A percentile compares a stretch with the other conserved stretches of the same genome.
Conservation (phyloP, 2,797 vertebrate genomes). For the Tapera naevia region DNA sequence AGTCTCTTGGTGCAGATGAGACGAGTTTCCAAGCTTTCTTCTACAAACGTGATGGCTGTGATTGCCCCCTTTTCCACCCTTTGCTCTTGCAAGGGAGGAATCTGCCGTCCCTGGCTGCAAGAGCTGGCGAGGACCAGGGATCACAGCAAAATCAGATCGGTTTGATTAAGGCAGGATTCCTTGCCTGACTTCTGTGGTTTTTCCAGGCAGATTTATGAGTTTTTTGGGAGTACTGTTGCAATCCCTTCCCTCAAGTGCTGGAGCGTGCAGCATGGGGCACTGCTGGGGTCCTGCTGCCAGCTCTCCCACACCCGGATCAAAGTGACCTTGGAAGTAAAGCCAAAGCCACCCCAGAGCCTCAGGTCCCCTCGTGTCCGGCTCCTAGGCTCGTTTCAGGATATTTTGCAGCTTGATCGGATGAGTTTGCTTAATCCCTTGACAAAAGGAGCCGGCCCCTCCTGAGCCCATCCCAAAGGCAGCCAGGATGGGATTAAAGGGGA, state of each 20-base stretch:
- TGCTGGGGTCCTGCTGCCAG: neutral
- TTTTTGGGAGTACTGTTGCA: neutral
- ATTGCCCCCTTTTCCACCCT: neutral
- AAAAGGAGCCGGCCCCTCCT: constrained; percentile 50
- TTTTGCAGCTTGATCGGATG: neutral
- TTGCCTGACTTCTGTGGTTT: neutral
- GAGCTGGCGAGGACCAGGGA: neutral
- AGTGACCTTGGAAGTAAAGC: neutral
- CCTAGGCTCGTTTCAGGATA: neutral
- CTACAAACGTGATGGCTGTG: neutral
- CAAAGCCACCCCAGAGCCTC: neutral
- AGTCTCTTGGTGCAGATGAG: neutral
- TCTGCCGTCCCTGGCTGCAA: neutral
- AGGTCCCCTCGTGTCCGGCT: neutral
- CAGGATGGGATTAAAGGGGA: neutral
- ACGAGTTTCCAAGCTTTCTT: neutral
- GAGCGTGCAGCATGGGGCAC: rapidly evolving
- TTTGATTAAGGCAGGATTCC: neutral
- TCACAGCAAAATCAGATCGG: neutral
- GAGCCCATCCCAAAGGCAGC: constrained; percentile 48
- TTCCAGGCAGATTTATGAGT: neutral
- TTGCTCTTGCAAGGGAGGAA: neutral
- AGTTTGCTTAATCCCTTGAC: constrained; percentile 64
- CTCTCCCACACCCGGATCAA: neutral
- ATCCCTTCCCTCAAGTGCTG: neutral